These are phyloP conservation scores for Atrichornis clamosus DNA, from an alignment of 2,113 vertebrate species.

Conservation along the genomic window DNA sequence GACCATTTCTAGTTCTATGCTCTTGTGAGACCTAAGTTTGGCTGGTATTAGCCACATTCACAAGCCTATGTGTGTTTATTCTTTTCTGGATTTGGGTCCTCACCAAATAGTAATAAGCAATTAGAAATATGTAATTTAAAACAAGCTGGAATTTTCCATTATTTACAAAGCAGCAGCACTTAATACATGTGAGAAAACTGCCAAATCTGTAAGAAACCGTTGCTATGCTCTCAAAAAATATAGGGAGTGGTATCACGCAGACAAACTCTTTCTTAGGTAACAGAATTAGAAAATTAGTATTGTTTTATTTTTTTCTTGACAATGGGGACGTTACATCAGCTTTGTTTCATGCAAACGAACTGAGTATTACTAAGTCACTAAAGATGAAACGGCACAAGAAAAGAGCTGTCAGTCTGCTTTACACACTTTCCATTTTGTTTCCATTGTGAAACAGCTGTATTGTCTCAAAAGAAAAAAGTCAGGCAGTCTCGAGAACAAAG, in stretches of 20 bases:
- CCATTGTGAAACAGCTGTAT: background rate
- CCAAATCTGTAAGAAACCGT: background rate
- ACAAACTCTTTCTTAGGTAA: background rate
- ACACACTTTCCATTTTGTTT: background rate
- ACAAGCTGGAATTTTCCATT: background rate
- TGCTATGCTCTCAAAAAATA: background rate
- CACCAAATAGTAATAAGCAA: background rate
- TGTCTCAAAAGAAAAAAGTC: conserved; percentile 13
- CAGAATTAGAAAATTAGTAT: background rate
- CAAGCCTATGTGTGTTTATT: background rate
- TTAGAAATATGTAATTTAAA: background rate
- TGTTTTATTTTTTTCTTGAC: background rate
- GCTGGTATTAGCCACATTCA: background rate
- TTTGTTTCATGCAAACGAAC: background rate
- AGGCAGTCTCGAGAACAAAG: conserved; percentile 12
- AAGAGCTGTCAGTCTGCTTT: conserved; percentile 14
- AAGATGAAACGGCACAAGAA: background rate
- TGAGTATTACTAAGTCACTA: background rate
- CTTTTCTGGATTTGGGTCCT: background rate
- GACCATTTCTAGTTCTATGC: background rate
- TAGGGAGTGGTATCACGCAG: background rate
- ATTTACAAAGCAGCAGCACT: background rate
- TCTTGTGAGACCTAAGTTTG: background rate
- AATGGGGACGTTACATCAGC: background rate
- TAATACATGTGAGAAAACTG: background rate